phyloP scores from a whole-genome alignment of 2,113 vertebrate genomes.

The Gracilinanus agilis region DNA sequence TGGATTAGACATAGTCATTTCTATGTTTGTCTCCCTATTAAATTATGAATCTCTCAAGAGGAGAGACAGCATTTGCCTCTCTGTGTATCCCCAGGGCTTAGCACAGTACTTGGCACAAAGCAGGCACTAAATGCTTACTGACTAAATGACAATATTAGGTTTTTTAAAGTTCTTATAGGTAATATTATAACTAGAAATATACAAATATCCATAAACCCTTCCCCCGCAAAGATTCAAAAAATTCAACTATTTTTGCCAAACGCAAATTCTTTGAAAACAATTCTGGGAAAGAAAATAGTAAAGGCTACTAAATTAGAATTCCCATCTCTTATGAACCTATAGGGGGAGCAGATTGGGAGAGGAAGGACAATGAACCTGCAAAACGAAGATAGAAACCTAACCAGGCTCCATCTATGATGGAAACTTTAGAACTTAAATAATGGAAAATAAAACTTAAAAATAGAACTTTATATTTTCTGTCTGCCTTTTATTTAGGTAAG shows the following conservation, averaged over 20 bases:
- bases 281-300: background rate
- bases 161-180: background rate
- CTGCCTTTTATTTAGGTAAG: background rate
- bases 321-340: background rate
- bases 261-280: background rate
- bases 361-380: background rate
- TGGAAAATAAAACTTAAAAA: too few species aligned
- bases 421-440: too few species aligned
- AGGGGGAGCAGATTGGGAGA: background rate
- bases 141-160: background rate
- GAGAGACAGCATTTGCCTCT: background rate
- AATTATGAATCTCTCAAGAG: background rate
- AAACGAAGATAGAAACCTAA: background rate
- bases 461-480: background rate
- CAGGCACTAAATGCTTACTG: background rate
- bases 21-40: background rate
- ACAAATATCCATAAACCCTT: background rate
- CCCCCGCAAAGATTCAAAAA: background rate
- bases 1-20: background rate
- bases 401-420: background rate
- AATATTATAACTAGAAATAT: background rate
- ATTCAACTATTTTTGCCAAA: background rate
- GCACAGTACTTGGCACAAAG: background rate
- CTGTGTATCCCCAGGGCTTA: background rate
- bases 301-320: background rate